Percentiles rank a stretch among this genome's conserved stretches.
These are phyloP conservation scores for Tubulanus polymorphus DNA, from an alignment of 2,888 invertebrate genomes.

Conservation along the genomic window DNA sequence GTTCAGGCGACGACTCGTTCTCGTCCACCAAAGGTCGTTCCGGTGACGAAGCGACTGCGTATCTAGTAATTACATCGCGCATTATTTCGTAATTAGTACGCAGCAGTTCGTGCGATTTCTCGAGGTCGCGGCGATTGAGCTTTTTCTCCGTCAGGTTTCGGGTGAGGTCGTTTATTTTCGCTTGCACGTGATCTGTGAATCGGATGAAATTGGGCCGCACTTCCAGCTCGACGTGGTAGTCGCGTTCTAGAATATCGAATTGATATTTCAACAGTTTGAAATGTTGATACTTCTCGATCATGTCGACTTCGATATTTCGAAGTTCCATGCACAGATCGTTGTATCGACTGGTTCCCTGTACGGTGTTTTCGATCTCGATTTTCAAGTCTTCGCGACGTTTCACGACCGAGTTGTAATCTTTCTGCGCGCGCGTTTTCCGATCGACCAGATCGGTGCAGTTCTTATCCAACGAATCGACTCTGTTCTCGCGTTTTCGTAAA, in stretches of 20 bases:
- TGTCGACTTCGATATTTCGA: constrained; percentile 21
- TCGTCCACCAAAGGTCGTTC: background rate
- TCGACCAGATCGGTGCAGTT: constrained; percentile 21
- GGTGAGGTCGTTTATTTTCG: constrained; percentile 25
- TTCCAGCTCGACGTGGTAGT: constrained; percentile 36
- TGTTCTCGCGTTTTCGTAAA: constrained; percentile 2
- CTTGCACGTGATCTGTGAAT: constrained; percentile 30
- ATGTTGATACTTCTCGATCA: constrained; percentile 25
- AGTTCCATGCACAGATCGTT: constrained; percentile 20
- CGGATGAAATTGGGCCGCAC: constrained; percentile 38
- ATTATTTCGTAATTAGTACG: constrained; percentile 31
- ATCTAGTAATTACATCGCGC: constrained; percentile 23
- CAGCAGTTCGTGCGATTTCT: constrained; percentile 27
- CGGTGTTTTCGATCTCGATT: constrained; percentile 10
- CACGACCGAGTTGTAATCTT: constrained; percentile 22
- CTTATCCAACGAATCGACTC: constrained; percentile 15
- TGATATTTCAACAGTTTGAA: constrained; percentile 34
- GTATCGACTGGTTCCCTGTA: constrained; percentile 12
- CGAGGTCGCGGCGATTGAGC: constrained; percentile 25
- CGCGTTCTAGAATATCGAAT: constrained; percentile 30
- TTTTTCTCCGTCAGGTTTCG: constrained; percentile 20
- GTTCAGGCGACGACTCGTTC: background rate
- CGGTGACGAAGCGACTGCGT: background rate
- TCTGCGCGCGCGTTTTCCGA: constrained; percentile 21
- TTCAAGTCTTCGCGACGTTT: constrained; percentile 15